Percentiles rank a stretch among this genome's conserved stretches.
phyloP scores from a whole-genome alignment of 2,113 vertebrate species.

The Brienomyrus longianalis region DNA sequence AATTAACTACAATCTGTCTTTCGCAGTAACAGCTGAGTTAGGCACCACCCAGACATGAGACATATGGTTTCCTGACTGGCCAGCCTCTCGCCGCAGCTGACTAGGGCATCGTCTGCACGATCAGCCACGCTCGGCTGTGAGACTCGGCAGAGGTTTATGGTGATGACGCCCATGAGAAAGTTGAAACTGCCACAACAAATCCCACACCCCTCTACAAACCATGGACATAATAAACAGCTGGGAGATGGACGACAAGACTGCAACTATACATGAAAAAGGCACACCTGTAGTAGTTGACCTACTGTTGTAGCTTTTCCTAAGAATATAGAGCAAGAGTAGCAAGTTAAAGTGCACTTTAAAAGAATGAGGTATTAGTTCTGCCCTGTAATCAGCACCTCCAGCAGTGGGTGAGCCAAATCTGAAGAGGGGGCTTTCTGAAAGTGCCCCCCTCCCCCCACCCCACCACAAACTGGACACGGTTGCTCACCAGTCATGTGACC shows the following conservation, averaged over 20 bases:
- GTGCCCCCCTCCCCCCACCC: not conserved
- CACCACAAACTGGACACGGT: not conserved
- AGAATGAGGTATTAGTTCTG: not conserved
- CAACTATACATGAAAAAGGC: not conserved
- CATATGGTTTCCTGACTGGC: not conserved
- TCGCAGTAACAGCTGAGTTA: not conserved
- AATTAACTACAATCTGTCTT: not conserved
- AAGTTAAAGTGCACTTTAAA: not conserved
- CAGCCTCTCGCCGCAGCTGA: not conserved
- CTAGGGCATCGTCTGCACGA: not conserved
- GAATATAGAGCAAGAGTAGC: not conserved
- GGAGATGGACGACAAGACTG: not conserved
- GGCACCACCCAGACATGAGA: not conserved
- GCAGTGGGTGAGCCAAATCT: not conserved
- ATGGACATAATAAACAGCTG: not conserved
- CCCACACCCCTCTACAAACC: not conserved
- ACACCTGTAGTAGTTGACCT: not conserved
- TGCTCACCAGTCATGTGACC: constrained; percentile 13
- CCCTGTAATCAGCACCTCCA: not conserved
- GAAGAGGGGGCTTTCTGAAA: not conserved
- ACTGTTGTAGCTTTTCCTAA: not conserved
- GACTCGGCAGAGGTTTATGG: not conserved
- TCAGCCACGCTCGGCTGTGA: not conserved
- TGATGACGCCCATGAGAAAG: not conserved
- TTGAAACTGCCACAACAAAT: not conserved